Conservation (phyloP, 2,113 vertebrate genomes). For the Datnioides undecimradiatus region DNA sequence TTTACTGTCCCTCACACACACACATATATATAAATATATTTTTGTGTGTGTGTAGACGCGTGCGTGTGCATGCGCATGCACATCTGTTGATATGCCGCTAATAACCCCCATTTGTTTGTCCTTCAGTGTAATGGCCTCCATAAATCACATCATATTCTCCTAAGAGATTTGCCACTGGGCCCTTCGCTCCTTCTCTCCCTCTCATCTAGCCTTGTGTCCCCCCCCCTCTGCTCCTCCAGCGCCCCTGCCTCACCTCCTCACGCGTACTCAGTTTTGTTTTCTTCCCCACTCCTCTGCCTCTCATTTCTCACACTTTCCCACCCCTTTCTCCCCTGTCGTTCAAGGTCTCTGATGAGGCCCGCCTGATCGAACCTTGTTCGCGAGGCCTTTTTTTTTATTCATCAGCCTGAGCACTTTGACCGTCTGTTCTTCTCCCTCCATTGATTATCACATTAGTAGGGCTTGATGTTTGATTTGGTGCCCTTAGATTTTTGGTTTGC, state of each 20-base stretch:
- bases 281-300: not conserved
- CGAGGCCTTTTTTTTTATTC: constrained; percentile 58
- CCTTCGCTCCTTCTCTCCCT: constrained; percentile 47
- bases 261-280: not conserved
- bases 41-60: constrained; percentile 9
- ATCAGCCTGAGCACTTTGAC: constrained; percentile 34
- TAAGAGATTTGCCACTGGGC: constrained; percentile 74
- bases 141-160: constrained; percentile 85
- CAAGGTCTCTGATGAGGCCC: constrained; percentile 58
- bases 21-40: not conserved
- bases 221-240: constrained; percentile 13
- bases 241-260: constrained; percentile 27
- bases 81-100: constrained; percentile 78
- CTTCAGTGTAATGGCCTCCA: constrained; percentile 85
- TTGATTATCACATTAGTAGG: constrained; percentile 71
- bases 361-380: constrained; percentile 47
- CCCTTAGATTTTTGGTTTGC: constrained; percentile 27
- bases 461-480: constrained; percentile 43
- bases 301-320: constrained; percentile 8
- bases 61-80: constrained; percentile 22
- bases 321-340: not conserved
- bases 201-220: constrained; percentile 71
- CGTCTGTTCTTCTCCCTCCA: constrained; percentile 46
- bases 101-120: constrained; percentile 86
- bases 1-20: constrained; percentile 24